These are phyloP conservation scores for Penaeus indicus DNA, from an alignment of 1,140 invertebrate species.

Conservation along the genomic window DNA sequence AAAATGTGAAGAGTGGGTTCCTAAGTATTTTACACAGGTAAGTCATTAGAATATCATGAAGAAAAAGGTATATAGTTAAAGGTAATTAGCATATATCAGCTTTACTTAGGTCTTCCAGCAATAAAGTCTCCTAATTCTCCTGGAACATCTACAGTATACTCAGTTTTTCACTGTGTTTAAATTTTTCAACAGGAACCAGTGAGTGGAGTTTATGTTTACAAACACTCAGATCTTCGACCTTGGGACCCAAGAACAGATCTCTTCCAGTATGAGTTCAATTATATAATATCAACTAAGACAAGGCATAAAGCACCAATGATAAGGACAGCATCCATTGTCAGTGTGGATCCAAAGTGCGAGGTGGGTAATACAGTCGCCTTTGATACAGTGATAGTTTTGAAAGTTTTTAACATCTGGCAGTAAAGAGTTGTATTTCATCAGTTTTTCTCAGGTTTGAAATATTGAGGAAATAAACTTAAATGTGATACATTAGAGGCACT, in stretches of 20 bases:
- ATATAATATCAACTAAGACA: conserved; percentile 73
- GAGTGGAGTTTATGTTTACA: conserved; percentile 82
- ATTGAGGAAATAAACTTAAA: too few species aligned
- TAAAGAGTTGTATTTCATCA: background rate
- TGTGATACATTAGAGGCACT: too few species aligned
- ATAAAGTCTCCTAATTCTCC: background rate
- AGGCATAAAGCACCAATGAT: conserved; percentile 71
- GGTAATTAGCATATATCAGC: background rate
- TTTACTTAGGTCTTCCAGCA: background rate
- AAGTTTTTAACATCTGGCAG: background rate
- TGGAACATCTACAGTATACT: background rate
- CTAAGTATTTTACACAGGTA: conserved; percentile 80
- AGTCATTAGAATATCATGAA: background rate
- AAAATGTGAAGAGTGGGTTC: conserved; percentile 77
- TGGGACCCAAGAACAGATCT: conserved; percentile 88
- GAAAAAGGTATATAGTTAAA: background rate
- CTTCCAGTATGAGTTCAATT: conserved; percentile 82
- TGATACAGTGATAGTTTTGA: background rate
- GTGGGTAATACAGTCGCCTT: conserved; percentile 1
- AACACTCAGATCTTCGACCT: conserved; percentile 79
- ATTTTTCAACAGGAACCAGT: conserved; percentile 73
- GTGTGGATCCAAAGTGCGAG: conserved; percentile 59
- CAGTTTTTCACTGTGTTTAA: background rate
- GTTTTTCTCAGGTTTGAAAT: too few species aligned
- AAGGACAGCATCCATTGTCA: conserved; percentile 64